Evolutionary conservation across 2,113 vertebrate genomes (phyloP).

Genomic region (Passerina amoena): DNA sequence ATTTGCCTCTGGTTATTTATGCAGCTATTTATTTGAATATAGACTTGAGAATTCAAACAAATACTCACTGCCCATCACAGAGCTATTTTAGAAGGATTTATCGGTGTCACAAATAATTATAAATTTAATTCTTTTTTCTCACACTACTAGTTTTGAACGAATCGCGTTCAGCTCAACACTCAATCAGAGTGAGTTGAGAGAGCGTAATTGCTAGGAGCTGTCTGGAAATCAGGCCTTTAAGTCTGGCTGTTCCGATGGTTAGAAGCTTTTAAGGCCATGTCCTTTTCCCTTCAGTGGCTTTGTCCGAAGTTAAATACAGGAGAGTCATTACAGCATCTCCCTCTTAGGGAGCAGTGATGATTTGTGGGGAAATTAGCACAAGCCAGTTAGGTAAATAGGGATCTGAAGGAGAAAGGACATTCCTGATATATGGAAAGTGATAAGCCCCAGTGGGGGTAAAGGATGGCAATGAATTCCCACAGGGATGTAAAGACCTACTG

Average conservation of each 20-base stretch:
- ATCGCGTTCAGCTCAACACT: background rate
- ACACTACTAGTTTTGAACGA: background rate
- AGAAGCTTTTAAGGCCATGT: background rate
- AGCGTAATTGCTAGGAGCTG: background rate
- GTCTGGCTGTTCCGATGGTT: background rate
- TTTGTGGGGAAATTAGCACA: constrained; percentile 29
- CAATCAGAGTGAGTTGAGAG: background rate
- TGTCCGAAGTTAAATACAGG: background rate
- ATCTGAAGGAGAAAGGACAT: background rate
- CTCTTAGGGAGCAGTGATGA: background rate
- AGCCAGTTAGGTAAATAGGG: constrained; percentile 17
- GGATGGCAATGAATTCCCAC: background rate
- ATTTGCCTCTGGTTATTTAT: background rate
- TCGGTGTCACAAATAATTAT: background rate
- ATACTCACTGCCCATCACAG: background rate
- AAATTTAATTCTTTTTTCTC: background rate
- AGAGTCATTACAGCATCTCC: background rate
- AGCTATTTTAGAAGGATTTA: background rate
- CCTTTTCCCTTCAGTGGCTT: background rate
- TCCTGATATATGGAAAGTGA: background rate
- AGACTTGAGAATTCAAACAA: background rate
- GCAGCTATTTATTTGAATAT: background rate
- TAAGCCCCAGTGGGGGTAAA: background rate
- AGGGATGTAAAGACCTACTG: background rate
- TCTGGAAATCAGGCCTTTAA: background rate